Conservation (phyloP, 2,113 vertebrate species). For the Laterallus jamaicensis region DNA sequence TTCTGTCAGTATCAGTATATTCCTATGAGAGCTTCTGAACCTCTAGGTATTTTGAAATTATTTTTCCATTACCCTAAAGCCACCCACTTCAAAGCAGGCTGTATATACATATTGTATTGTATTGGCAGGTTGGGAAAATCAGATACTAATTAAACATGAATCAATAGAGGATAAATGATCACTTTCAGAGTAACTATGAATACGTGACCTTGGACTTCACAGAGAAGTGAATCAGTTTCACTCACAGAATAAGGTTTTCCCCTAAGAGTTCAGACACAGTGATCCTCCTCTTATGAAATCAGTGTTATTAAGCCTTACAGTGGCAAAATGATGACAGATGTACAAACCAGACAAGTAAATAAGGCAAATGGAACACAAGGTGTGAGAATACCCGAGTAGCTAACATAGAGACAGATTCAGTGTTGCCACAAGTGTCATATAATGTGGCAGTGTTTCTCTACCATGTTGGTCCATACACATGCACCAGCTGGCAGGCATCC, state of each 20-base stretch:
- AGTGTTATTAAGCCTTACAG: neutral
- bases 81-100: neutral
- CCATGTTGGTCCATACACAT: fast-evolving
- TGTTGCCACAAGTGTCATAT: neutral
- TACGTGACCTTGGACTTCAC: neutral
- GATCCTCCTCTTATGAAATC: neutral
- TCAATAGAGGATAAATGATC: neutral
- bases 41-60: neutral
- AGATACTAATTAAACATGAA: neutral
- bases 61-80: neutral
- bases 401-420: neutral
- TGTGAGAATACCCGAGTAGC: neutral
- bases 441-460: neutral
- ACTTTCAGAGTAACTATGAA: neutral
- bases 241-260: neutral
- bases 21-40: neutral
- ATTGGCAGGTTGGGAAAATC: neutral
- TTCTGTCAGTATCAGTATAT: neutral
- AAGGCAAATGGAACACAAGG: neutral
- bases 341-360: neutral
- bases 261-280: neutral
- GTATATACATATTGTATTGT: neutral
- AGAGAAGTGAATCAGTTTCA: neutral
- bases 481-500: neutral
- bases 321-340: neutral